Evolutionary conservation across 2,797 vertebrate genomes (phyloP).

Genomic region (Channallabes apus): DNA sequence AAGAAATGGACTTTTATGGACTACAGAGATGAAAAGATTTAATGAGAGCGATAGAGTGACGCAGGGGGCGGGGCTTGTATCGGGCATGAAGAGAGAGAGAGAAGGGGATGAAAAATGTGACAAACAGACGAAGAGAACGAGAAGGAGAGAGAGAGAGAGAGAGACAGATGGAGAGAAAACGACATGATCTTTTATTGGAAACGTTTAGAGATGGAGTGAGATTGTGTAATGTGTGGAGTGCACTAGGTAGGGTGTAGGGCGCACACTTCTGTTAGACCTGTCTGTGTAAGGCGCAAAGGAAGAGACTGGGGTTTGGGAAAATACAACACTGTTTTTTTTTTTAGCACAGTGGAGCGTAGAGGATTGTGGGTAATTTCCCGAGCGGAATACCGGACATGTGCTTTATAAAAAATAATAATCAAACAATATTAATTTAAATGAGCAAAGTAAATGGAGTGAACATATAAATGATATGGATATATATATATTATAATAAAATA

Average conservation of each 20-base stretch:
- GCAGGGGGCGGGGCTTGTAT: too few species aligned
- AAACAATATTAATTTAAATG: too few species aligned
- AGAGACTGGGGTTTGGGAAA: background rate
- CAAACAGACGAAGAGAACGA: too few species aligned
- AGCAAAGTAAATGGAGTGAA: too few species aligned
- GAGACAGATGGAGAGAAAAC: background rate
- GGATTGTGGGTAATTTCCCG: conserved; percentile 12
- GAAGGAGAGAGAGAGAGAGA: background rate
- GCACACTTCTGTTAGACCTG: background rate
- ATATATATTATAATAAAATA: too few species aligned
- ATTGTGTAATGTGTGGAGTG: background rate
- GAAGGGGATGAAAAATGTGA: too few species aligned
- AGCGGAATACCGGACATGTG: background rate
- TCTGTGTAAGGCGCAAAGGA: background rate
- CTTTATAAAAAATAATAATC: too few species aligned
- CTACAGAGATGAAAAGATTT: background rate
- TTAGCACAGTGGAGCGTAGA: background rate
- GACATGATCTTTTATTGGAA: background rate
- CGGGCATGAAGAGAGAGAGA: background rate
- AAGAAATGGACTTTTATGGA: background rate
- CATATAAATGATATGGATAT: too few species aligned
- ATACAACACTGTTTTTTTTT: background rate
- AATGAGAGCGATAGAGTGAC: background rate
- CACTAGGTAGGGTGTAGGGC: background rate
- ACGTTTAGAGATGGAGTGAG: background rate